Base-by-base conservation (phyloP, 2,888 invertebrate genomes). In the Himalopsyche kuldschensis region DNA sequence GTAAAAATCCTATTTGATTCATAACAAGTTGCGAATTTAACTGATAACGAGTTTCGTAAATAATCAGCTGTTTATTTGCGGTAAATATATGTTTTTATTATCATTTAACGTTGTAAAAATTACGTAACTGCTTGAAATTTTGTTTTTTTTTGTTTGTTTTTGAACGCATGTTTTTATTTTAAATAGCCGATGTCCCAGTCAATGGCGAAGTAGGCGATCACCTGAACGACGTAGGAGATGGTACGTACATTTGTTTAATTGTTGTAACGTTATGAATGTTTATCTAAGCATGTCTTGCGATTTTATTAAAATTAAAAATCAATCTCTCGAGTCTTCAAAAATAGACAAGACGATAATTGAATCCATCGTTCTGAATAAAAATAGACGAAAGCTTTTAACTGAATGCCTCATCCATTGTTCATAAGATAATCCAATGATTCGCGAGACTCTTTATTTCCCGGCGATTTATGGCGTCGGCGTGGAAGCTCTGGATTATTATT, bases 111-210 rank as follows among this genome's bases (percentile, higher is more conserved):
- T 20, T 5, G n/a, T 20, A 3, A 55, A n/a, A 20, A 20, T 20
- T 55, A 20, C 20, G 55, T 20, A 8, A 55, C n/a, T n/a, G n/a
- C n/a, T n/a, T n/a, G n/a, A n/a, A n/a, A 55, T 20, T 4, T 55
- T 55, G 6, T 30, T 0, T 30, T 69, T 27, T 69, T 83, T 86
- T 81, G 77, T 86, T 85, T 81, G 79, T 87, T 86, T 87, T 87
- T 89, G 87, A 88, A 83, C 86, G 88, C 86, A 87, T 87, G 84
- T 87, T 87, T 87, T 87, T 85, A 83, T 81, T 85, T 84, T 87
- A 82, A 35, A 87, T 90, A 91, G 90, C 90, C 86, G 91, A 91
- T 88, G 89, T 90, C 86, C 91, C 92, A 87, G 88, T 90, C 85
- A 90, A 89, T 87, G 93, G 91, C 88, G 90, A 91, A 86, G 89